phyloP scores from a whole-genome alignment of 2,888 invertebrate genomes.

The Schizotus pectinicornis region DNA sequence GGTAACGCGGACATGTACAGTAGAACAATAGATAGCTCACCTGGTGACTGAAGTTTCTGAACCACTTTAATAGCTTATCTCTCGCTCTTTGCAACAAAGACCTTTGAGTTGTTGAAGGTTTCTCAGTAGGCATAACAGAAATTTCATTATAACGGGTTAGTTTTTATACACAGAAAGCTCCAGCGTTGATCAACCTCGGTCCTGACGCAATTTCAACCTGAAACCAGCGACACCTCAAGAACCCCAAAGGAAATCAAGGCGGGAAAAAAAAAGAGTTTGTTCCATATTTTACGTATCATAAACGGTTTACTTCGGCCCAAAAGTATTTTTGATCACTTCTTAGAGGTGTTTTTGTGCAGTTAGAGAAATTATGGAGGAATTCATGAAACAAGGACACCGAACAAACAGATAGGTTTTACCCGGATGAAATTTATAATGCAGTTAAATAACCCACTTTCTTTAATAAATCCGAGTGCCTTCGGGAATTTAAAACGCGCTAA shows the following conservation, averaged over 20 bases:
- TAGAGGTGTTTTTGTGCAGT: too few species aligned
- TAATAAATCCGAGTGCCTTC: constrained; percentile 11
- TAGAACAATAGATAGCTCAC: constrained; percentile 39
- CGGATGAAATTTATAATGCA: constrained; percentile 13
- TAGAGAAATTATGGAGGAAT: background rate
- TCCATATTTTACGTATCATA: too few species aligned
- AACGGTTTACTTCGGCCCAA: too few species aligned
- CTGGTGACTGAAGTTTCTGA: constrained; percentile 53
- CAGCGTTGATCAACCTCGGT: too few species aligned
- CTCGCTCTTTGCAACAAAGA: constrained; percentile 59
- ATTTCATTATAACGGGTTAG: constrained; percentile 29
- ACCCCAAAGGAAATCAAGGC: too few species aligned
- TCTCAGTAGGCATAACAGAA: constrained; percentile 49
- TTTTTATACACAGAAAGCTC: too few species aligned
- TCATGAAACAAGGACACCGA: constrained; percentile 10
- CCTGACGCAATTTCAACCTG: too few species aligned
- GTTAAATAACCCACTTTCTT: constrained; percentile 22
- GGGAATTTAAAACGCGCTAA: constrained; percentile 2
- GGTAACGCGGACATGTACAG: too few species aligned
- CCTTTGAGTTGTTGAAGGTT: constrained; percentile 42
- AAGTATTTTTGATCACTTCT: too few species aligned
- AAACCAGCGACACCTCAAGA: too few species aligned
- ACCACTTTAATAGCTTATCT: constrained; percentile 59
- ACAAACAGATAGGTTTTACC: constrained; percentile 15
- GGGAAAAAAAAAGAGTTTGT: too few species aligned